Conservation (phyloP, 2,797 vertebrate genomes). For the Oreochromis grahami region DNA sequence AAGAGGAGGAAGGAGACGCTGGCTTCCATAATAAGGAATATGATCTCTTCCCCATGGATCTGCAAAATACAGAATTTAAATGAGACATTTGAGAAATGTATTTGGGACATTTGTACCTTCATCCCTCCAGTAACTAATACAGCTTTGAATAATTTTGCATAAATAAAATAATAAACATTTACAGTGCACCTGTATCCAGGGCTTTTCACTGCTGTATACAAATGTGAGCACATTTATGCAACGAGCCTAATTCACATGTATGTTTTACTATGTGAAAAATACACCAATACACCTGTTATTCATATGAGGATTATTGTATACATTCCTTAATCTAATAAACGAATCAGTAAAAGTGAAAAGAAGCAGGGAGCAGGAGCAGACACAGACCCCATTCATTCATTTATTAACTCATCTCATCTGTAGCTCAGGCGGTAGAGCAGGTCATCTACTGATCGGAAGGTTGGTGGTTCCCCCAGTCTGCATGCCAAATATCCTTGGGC, state of each 20-base stretch:
- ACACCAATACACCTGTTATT: background rate
- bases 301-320: background rate
- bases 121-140: background rate
- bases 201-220: background rate
- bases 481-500: too few species aligned
- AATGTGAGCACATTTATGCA: background rate
- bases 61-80: background rate
- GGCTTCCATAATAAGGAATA: constrained; percentile 79
- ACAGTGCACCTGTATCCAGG: background rate
- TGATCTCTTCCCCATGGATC: background rate
- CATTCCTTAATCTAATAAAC: background rate
- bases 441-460: too few species aligned
- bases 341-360: background rate
- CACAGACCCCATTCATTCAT: background rate
- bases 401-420: background rate
- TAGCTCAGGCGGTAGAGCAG: too few species aligned
- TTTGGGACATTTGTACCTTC: background rate
- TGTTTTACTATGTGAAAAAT: background rate
- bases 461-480: too few species aligned
- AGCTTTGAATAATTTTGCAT: background rate
- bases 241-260: background rate
- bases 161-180: background rate
- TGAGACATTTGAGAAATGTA: background rate
- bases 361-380: background rate
- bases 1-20: constrained; percentile 76